Conservation (phyloP, 1,140 invertebrate genomes). For the Homarus americanus region DNA sequence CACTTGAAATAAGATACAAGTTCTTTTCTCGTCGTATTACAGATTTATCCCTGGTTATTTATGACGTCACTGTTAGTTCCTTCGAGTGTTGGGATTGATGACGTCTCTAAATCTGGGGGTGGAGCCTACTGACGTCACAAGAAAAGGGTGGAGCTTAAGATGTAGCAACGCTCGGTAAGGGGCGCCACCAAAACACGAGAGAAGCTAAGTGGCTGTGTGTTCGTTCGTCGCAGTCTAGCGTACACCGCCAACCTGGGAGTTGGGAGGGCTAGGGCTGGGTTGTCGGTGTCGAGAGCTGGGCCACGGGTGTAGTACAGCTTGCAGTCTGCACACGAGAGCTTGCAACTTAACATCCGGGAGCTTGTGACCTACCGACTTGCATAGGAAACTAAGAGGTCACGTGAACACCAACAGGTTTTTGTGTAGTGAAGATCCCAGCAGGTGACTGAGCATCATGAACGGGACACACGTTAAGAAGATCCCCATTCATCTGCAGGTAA, state of each 20-base stretch:
- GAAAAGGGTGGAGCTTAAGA: background rate
- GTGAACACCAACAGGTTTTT: background rate
- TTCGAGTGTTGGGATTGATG: background rate
- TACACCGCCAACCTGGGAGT: slow-evolving; percentile 10
- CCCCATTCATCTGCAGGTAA: slow-evolving; percentile 61
- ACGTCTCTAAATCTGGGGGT: background rate
- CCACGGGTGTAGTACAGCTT: background rate
- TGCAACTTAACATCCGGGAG: no score
- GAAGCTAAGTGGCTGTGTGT: slow-evolving; percentile 9
- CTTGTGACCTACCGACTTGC: background rate
- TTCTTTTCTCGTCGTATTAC: no score
- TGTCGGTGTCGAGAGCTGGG: background rate
- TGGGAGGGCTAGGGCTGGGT: background rate
- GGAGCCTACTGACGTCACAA: background rate
- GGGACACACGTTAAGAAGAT: slow-evolving; percentile 59
- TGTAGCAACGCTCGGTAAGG: background rate
- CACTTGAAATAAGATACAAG: no score
- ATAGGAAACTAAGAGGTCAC: background rate
- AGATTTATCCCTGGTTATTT: no score
- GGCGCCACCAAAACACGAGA: slow-evolving; percentile 44
- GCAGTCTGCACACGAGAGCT: background rate
- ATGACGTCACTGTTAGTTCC: no score
- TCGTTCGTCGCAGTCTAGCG: slow-evolving; percentile 65
- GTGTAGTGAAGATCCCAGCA: background rate
- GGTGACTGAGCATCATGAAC: slow-evolving; percentile 18